Evolutionary conservation across 2,888 invertebrate genomes (phyloP).

Genomic region (Marasmarcha lunaedactyla): DNA sequence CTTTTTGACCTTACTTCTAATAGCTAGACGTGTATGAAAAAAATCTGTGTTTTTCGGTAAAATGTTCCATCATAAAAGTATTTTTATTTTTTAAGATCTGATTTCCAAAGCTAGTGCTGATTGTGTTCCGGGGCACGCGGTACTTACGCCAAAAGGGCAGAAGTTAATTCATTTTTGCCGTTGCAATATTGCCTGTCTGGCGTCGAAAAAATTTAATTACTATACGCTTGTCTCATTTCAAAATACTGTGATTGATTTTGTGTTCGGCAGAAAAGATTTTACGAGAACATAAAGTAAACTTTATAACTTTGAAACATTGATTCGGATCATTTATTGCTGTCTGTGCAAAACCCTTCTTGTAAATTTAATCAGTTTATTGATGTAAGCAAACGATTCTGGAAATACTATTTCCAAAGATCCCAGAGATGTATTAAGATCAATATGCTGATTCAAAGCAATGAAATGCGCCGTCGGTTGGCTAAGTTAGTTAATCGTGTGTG

Average conservation of each 20-base stretch:
- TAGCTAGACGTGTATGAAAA: too few species aligned
- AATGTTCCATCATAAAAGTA: too few species aligned
- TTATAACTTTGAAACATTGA: too few species aligned
- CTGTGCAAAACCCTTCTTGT: neutral
- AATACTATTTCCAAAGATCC: neutral
- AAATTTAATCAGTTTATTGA: neutral
- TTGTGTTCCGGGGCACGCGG: too few species aligned
- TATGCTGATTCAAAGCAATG: constrained; percentile 60
- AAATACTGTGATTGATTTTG: neutral
- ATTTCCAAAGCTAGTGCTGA: too few species aligned
- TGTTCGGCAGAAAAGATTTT: too few species aligned
- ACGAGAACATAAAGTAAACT: too few species aligned
- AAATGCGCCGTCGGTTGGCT: constrained; percentile 25
- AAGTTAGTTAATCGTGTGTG: constrained; percentile 54
- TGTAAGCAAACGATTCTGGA: neutral
- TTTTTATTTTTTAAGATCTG: too few species aligned
- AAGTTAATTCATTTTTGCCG: constrained; percentile 46
- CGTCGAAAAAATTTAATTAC: constrained; percentile 9
- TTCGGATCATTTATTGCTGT: neutral
- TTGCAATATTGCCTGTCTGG: constrained; percentile 35
- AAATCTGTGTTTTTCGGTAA: too few species aligned
- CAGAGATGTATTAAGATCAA: constrained; percentile 33
- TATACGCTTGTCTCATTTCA: neutral
- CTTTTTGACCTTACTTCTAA: too few species aligned
- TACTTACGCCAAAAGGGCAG: constrained; percentile 32